Conservation (phyloP, 2,888 invertebrate genomes). For the Zaprionus bogoriensis region DNA sequence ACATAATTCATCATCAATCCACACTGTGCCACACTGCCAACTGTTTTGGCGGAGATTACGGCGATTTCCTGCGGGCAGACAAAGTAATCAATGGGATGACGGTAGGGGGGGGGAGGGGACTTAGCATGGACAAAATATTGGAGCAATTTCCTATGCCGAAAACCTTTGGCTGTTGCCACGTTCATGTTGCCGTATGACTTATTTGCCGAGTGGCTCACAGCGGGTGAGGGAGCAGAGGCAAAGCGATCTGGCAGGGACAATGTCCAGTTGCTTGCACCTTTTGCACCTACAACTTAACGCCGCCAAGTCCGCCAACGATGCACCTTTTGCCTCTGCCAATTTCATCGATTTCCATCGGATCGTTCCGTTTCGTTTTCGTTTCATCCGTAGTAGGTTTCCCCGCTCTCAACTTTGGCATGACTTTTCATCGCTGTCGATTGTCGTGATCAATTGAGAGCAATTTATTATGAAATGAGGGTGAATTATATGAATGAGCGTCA, state of each 20-base stretch:
- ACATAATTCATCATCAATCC: constrained; percentile 82
- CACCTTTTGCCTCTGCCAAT: constrained; percentile 62
- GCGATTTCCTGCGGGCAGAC: constrained; percentile 59
- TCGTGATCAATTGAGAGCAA: constrained; percentile 84
- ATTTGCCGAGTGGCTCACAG: constrained; percentile 49
- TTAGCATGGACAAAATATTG: constrained; percentile 61
- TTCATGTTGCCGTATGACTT: constrained; percentile 62
- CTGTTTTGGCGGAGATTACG: constrained; percentile 44
- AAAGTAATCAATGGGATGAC: background rate
- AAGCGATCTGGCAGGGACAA: constrained; percentile 24
- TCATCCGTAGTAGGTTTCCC: constrained; percentile 58
- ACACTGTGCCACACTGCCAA: constrained; percentile 51
- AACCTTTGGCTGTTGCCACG: constrained; percentile 40
- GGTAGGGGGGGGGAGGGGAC: constrained; percentile 1
- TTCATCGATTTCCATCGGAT: constrained; percentile 56
- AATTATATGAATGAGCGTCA: constrained; percentile 82
- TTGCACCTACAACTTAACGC: constrained; percentile 76
- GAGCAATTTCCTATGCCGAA: constrained; percentile 69
- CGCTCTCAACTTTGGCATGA: constrained; percentile 70
- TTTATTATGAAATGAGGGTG: constrained; percentile 84
- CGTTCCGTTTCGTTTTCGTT: constrained; percentile 40
- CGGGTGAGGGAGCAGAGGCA: background rate
- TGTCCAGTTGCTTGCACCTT: constrained; percentile 52
- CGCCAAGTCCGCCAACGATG: constrained; percentile 54
- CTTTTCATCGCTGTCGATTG: constrained; percentile 80